Evolutionary conservation across 2,888 invertebrate species (phyloP), one percentile per base, ranked within the genome.

Genomic region (Melangyna quadrimaculata): DNA sequence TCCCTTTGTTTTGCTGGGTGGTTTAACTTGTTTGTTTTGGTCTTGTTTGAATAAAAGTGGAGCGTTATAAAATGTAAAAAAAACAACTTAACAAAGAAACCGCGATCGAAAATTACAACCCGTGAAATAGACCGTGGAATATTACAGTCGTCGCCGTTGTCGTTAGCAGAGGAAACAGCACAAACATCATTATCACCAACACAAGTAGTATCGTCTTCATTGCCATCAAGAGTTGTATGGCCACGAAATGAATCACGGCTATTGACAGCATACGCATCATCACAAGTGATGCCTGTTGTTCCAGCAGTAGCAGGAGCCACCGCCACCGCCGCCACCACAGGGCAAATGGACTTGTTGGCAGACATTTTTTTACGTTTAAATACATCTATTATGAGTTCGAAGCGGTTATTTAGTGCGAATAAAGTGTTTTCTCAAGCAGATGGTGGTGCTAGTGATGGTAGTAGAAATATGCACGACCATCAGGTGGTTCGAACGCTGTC

Each of bases 61-160:
- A 80, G 75, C 61, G 45, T 80, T 72, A 61, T 77, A 84, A 84
- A 77, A 84, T 84, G 80, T 72, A 77, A 80, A 84, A n/a, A 80
- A 8, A 27, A 37, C 24, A 80, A 80, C 72, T 55, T 61, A 72
- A 80, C 79, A 84, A 84, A 84, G 72, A 72, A 80, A 80, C 53
- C 53, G 75, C 80, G 72, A 55, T 79, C 67, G 61, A 80, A 77
- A 77, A 67, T 55, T 69, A 45, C 71, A 69, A 40, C 29, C 53
- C 59, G 74, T 55, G 67, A 80, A 80, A 72, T 80, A 32, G 79
- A 14, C 45, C 45, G 45, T 71, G 67, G 51, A 70, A 45, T 55
- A 55, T 40, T 70, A 43, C 78, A 61, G 14, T 19, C 59, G 53
- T 1, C 22, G 7, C 19, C 53, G 6, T 19, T 43, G 17, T 35